Conservation (phyloP, 2,113 vertebrate genomes). For the Crotalus horridus region DNA sequence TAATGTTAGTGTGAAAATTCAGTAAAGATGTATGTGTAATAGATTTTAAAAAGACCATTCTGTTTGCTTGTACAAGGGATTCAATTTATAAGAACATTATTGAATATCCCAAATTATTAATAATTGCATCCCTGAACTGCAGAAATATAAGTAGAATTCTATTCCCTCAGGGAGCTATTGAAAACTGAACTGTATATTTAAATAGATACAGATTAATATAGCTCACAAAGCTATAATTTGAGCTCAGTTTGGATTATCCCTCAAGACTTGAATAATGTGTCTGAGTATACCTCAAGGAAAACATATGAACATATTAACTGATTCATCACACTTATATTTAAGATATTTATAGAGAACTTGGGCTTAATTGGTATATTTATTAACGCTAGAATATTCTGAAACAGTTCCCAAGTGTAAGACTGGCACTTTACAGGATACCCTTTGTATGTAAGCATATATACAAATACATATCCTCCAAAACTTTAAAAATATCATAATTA, state of each 20-base stretch:
- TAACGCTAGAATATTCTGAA: background rate
- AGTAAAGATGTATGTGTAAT: background rate
- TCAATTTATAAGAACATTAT: background rate
- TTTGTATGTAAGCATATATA: background rate
- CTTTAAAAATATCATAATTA: background rate
- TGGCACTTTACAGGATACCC: background rate
- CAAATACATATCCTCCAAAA: background rate
- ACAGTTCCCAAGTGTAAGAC: background rate
- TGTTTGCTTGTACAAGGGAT: background rate
- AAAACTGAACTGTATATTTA: background rate
- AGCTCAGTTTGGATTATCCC: background rate
- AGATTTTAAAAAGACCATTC: background rate
- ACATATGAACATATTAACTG: background rate
- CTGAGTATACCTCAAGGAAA: background rate
- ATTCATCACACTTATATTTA: background rate
- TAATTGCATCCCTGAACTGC: background rate
- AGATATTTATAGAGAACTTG: slow-evolving; percentile 17
- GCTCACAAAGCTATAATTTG: background rate
- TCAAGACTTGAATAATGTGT: background rate
- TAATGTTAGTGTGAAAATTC: background rate
- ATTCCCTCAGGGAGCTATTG: background rate
- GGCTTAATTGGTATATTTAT: background rate
- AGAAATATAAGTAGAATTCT: background rate
- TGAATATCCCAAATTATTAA: background rate
- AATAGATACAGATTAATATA: slow-evolving; percentile 1